Percentiles rank a stretch among this genome's conserved stretches.
Evolutionary conservation across 2,888 invertebrate genomes (phyloP).

Genomic region (Sphaeridia pumilis): DNA sequence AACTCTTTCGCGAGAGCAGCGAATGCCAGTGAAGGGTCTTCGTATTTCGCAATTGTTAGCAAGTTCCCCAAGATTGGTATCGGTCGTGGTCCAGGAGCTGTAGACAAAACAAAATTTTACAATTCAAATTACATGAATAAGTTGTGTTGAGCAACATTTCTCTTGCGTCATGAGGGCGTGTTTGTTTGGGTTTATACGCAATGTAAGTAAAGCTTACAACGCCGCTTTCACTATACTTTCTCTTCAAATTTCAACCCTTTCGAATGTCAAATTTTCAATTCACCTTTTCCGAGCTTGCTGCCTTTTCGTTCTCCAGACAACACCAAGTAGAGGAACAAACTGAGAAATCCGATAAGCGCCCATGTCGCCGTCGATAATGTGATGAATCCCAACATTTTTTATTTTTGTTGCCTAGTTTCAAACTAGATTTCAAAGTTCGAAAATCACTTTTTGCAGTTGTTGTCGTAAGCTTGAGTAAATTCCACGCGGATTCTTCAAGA

Average conservation of each 20-base stretch:
- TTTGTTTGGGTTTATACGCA: too few relatives aligned
- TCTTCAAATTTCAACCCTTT: not conserved
- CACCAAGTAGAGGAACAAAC: slow-evolving; percentile 16
- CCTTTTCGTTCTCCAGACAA: slow-evolving; percentile 15
- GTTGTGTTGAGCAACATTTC: too few relatives aligned
- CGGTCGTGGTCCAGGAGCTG: slow-evolving; percentile 30
- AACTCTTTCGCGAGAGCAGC: slow-evolving; percentile 22
- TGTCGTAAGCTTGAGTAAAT: too few relatives aligned
- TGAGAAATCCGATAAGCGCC: slow-evolving; percentile 15
- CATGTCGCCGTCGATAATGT: slow-evolving; percentile 16
- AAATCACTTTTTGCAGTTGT: too few relatives aligned
- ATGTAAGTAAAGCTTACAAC: too few relatives aligned
- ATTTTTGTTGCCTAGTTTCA: not conserved
- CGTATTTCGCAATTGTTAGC: slow-evolving; percentile 27
- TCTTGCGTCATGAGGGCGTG: too few relatives aligned
- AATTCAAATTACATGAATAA: not conserved
- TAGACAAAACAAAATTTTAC: slow-evolving; percentile 3
- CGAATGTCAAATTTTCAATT: not conserved
- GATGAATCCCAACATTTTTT: slow-evolving; percentile 18
- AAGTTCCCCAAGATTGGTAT: slow-evolving; percentile 30
- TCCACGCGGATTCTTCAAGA: too few relatives aligned
- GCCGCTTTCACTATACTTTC: not conserved
- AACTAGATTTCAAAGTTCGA: slow-evolving; percentile 1
- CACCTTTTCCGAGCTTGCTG: slow-evolving; percentile 15
- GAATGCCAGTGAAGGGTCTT: slow-evolving; percentile 24